Evolutionary conservation across 2,888 invertebrate genomes (phyloP), one percentile per base, ranked within the genome.

Genomic region (Archips crataeganus): DNA sequence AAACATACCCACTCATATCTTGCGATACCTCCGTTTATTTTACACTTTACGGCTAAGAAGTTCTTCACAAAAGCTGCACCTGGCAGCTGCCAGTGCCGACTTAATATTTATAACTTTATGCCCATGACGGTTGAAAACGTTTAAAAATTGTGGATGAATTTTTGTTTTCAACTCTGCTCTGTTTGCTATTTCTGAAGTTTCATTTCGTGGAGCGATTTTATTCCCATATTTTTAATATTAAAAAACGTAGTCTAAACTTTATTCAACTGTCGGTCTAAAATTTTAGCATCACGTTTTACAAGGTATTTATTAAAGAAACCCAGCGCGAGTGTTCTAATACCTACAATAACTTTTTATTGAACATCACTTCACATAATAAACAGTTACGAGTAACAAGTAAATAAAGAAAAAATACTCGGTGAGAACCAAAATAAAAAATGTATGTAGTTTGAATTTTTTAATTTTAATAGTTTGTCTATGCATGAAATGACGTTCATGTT

Each of bases 21-120:
- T 51, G 15, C 15, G 3, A 34, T 45, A 11, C 67, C 54, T 13
- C 47, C 2, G 62, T 47, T 63, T 68, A 68, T 67, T 57, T 57
- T 61, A 61, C 54, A 36, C 34, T 67, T 57, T 51, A 34, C 42
- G 42, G n/a, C 32, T 57, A 59, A 68, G 68, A 59, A 72, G 61
- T 34, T 49, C 34, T 32, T 11, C 69, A 51, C 15, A 10, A 23
- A 15, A 15, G 42, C 54, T 68, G 68, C 63, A 59, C 15, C 63
- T 68, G 72, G 63, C 72, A 73, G 57, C 57, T 68, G 62, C 49
- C 72, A 59, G 54, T 9, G 45, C 54, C 45, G 23, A 15, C 63
- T 67, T 72, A 68, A 63, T 73, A 73, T 73, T 71, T 68, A 72
- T 62, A 72, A 67, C 62, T 62, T 62, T 54, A n/a, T 63, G 32